A percentile compares a stretch with the other conserved stretches of the same genome.
Conservation (phyloP, 1,140 invertebrate species). For the Cheumatopsyche charites region DNA sequence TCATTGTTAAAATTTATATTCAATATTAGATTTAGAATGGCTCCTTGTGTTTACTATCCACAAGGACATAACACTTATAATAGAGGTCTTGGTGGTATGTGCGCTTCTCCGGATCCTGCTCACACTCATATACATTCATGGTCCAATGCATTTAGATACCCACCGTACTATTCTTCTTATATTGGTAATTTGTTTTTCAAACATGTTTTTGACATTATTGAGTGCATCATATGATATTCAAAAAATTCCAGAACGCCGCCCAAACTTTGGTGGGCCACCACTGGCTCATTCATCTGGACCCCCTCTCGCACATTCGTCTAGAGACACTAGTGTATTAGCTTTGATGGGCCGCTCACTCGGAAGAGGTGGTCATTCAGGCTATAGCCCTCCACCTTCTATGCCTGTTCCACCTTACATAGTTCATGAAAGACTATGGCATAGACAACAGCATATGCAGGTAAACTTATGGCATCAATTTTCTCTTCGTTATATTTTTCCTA, state of each 20-base stretch:
- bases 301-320: background rate
- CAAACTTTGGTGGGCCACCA: slow-evolving; percentile 32
- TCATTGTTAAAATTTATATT: slow-evolving; percentile 47
- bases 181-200: slow-evolving; percentile 31
- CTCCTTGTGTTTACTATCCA: slow-evolving; percentile 39
- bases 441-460: slow-evolving; percentile 72
- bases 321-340: slow-evolving; percentile 21
- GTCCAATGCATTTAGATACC: slow-evolving; percentile 43
- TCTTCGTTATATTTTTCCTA: background rate
- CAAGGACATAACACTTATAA: slow-evolving; percentile 25
- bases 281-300: slow-evolving; percentile 39
- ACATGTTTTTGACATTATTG: background rate
- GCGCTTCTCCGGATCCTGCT: slow-evolving; percentile 53
- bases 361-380: slow-evolving; percentile 24
- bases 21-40: slow-evolving; percentile 37
- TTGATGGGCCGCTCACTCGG: slow-evolving; percentile 39
- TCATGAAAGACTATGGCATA: slow-evolving; percentile 75
- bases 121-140: slow-evolving; percentile 47
- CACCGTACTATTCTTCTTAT: slow-evolving; percentile 39
- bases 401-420: slow-evolving; percentile 71
- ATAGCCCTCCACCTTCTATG: slow-evolving; percentile 48
- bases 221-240: background rate
- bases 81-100: slow-evolving; percentile 35
- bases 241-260: slow-evolving; percentile 23
- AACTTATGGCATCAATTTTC: slow-evolving; percentile 7